These are phyloP conservation scores for Odontomyia ornata DNA, from an alignment of 2,888 invertebrate genomes.

Conservation along the genomic window DNA sequence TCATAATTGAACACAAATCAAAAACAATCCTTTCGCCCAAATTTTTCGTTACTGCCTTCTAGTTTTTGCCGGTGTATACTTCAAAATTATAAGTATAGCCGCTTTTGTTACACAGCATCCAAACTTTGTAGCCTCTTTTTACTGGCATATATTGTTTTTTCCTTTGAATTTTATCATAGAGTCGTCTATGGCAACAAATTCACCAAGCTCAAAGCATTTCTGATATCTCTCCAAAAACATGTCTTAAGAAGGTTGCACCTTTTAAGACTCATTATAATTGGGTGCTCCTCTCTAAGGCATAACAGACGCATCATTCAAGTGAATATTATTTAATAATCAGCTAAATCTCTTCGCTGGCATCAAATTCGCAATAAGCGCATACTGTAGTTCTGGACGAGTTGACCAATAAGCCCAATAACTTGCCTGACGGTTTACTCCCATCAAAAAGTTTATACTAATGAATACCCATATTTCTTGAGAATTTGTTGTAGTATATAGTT, in stretches of 20 bases:
- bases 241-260: constrained; percentile 17
- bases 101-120: constrained; percentile 11
- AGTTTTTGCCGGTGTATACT: background rate
- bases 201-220: constrained; percentile 23
- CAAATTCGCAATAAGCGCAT: constrained; percentile 18
- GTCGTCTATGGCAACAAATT: constrained; percentile 25
- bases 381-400: background rate
- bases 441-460: constrained; percentile 3
- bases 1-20: background rate
- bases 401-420: constrained; percentile 29
- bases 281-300: constrained; percentile 13
- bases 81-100: constrained; percentile 25
- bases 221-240: constrained; percentile 8
- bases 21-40: constrained; percentile 17
- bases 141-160: constrained; percentile 10
- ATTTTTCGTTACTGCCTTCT: background rate
- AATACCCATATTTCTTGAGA: background rate
- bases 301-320: constrained; percentile 26
- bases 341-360: constrained; percentile 26
- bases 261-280: constrained; percentile 17
- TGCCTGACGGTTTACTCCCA: background rate
- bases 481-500: constrained; percentile 1
- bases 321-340: constrained; percentile 28
- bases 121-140: background rate
- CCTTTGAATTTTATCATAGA: constrained; percentile 40